Base-by-base conservation (phyloP, 2,797 vertebrate species). In the Bucorvus abyssinicus region DNA sequence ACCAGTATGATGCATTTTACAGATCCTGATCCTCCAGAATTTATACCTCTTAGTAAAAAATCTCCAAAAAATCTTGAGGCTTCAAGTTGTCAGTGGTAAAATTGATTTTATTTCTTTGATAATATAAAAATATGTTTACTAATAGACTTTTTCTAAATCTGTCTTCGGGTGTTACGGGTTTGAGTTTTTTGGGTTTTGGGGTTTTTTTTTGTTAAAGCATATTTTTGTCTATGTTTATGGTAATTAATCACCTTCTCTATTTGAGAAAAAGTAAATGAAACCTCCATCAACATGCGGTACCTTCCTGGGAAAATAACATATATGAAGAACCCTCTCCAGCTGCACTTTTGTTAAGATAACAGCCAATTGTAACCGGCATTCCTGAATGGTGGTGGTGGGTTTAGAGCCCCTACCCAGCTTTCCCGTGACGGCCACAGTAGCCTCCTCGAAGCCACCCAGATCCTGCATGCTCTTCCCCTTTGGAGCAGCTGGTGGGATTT, bases 371-470 rank as follows among this genome's bases (percentile, higher is more conserved):
- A 26, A 47, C n/a, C 52, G 42, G 8, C 42, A 22, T 87, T 80
- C 42, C 57, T 76, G 57, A 56, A 40, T 0, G 1, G 10, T 67
- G 32, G 6, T 45, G 26, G 50, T 1, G 0, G n/a, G n/a, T 26
- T 57, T 45, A 6, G 27, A 57, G 60, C 20, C 52, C 42, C n/a
- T 52, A 13, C 27, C 18, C 22, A 42, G 38, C n/a, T 81, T 24
- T 61, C 16, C 71, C 10, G 1, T 19, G 60, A 12, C 32, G 50
- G 22, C 27, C 52, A 17, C 2, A 0, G 22, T 12, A 40, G 29
- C 19, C 29, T 90, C 9, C 45, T 60, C 1, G 1, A 44, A 80
- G 40, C 11, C 29, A 19, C 27, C n/a, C 56, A 14, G 27, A 38
- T 61, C 30, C n/a, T 59, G 14, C 44, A 17, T 23, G 44, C 20